Base-by-base conservation (phyloP, 2,113 vertebrate genomes). In the Elgaria multicarinata region DNA sequence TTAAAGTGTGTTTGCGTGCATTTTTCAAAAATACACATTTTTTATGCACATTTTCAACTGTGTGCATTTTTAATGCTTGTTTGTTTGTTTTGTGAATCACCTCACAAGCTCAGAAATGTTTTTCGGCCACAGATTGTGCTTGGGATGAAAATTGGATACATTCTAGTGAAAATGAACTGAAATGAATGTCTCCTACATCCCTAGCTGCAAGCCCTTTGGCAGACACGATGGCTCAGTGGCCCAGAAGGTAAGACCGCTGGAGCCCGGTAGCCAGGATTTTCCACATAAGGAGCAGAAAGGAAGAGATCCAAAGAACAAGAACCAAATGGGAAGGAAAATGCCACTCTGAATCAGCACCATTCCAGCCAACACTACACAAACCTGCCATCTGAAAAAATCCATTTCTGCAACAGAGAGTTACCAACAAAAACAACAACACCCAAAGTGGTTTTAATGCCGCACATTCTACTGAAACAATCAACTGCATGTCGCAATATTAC, bases 261-360 rank as follows among this genome's bases (percentile, higher is more conserved):
- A 58, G 2, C 6, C 31, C 0, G 0, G 4, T 62, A 13, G 20
- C 58, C 39, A 91, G 39, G 53, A 89, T 2, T 1, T 22, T 46
- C 33, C 72, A 22, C 0, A 0, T 0, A 42, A 39, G 36, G 2
- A 39, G 6, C 14, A 75, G 36, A 42, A 75, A 39, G 16, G 20
- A 75, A 39, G 20, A 20, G 20, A 20, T 75, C n/a, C 14, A 42
- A 7, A 75, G 16, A 3, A 33, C 67, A 0, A 31, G 9, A 4
- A 31, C 18, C 26, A 69, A 69, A 67, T n/a, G 36, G 2, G 36
- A 24, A 0, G 44, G 50, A 85, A 12, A 22, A 53, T 4, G 22
- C 72, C 39, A 22, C 36, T n/a, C 71, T 39, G n/a, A 16, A 74
- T 36, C 71, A 74, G 71, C 20, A 18, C 0, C 1, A 1, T n/a